These are phyloP conservation scores for Porites divaricata DNA, from an alignment of 92 coral and sea anemone species.

Conservation along the genomic window DNA sequence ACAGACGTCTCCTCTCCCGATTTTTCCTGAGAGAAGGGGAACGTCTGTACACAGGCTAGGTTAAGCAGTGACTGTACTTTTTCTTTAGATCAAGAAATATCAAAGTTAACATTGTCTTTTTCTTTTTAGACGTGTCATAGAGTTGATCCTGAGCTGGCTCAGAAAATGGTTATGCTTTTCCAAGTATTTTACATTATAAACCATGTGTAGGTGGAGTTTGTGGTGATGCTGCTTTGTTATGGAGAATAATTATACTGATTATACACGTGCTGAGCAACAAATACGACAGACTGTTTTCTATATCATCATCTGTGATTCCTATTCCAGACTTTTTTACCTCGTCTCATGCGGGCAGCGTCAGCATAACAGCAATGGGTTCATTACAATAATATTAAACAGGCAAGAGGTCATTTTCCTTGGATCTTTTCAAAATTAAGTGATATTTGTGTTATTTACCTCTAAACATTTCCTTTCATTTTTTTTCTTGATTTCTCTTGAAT, in stretches of 20 bases:
- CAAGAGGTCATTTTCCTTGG: not conserved
- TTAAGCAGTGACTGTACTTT: too few species aligned
- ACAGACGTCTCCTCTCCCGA: too few species aligned
- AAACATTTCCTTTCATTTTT: not conserved
- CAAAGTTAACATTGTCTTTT: too few species aligned
- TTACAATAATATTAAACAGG: not conserved
- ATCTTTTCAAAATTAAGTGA: not conserved
- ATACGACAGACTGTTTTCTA: not conserved
- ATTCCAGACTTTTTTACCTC: not conserved
- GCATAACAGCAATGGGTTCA: not conserved
- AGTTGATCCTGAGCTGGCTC: constrained; percentile 39
- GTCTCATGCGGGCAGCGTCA: not conserved
- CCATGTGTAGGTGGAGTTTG: not conserved
- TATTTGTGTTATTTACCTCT: not conserved
- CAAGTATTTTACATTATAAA: constrained; percentile 23
- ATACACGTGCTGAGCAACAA: not conserved
- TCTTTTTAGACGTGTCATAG: constrained; percentile 56
- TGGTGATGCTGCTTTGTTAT: not conserved
- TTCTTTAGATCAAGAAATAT: too few species aligned
- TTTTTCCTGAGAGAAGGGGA: too few species aligned
- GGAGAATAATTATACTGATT: constrained; percentile 7
- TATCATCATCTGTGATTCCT: not conserved
- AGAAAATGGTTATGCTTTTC: constrained; percentile 13
- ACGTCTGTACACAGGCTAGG: too few species aligned
- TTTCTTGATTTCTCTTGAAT: constrained; percentile 16